Evolutionary conservation across 2,888 invertebrate species (phyloP).

Genomic region (Cylloceria caligata): DNA sequence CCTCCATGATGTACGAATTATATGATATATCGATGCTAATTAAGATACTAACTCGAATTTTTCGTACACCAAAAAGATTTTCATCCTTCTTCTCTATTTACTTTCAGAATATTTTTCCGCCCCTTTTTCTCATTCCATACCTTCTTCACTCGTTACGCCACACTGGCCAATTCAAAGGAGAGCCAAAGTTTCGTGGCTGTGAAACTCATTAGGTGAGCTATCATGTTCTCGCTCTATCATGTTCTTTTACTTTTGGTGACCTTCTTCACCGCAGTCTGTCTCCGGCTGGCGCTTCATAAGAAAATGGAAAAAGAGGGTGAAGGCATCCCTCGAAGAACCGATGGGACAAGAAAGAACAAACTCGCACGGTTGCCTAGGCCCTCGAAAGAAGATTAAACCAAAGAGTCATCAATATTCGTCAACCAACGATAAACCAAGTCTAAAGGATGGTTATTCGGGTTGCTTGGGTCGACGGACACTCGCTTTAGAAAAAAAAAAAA

Average conservation of each 20-base stretch:
- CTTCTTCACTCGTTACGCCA: conserved; percentile 45
- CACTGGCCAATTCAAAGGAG: conserved; percentile 39
- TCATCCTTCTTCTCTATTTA: conserved; percentile 44
- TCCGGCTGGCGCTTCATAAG: conserved; percentile 37
- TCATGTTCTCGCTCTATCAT: conserved; percentile 1
- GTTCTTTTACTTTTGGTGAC: conserved; percentile 32
- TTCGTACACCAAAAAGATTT: conserved; percentile 12
- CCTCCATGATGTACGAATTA: conserved; percentile 60
- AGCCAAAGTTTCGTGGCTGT: conserved; percentile 53
- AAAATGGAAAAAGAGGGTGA: conserved; percentile 56
- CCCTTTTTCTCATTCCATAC: conserved; percentile 8
- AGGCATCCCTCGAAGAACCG: conserved; percentile 48
- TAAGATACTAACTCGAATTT: conserved; percentile 50
- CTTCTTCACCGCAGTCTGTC: background rate
- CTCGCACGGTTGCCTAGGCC: conserved; percentile 18
- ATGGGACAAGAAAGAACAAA: background rate
- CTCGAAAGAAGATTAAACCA: conserved; percentile 48
- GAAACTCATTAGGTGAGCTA: conserved; percentile 57
- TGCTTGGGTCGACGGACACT: conserved; percentile 21
- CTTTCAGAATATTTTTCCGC: conserved; percentile 38
- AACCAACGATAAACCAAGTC: conserved; percentile 70
- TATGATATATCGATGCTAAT: conserved; percentile 69
- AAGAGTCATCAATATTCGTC: conserved; percentile 75
- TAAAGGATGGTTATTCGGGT: conserved; percentile 49
- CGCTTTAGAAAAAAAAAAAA: conserved; percentile 13